A percentile compares a stretch with the other conserved stretches of the same genome.
Evolutionary conservation across 1,140 invertebrate species (phyloP).

Genomic region (Maniola jurtina): DNA sequence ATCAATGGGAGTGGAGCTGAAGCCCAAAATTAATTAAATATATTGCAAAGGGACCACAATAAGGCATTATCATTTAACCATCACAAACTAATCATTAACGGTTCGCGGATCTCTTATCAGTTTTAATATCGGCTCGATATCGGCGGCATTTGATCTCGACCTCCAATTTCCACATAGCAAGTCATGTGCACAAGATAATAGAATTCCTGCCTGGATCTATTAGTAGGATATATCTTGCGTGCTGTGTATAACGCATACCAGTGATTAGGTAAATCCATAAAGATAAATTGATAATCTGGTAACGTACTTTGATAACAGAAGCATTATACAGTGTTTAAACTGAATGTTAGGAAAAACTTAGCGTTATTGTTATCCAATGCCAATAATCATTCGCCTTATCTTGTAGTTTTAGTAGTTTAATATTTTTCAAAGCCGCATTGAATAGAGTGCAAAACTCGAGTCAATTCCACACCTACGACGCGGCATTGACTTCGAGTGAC

Average conservation of each 20-base stretch:
- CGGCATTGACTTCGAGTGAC: too few relatives aligned
- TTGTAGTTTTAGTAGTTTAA: too few relatives aligned
- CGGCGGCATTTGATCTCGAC: slow-evolving; percentile 18
- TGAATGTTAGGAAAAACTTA: too few relatives aligned
- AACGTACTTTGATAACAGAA: neutral
- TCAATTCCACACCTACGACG: too few relatives aligned
- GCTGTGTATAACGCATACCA: slow-evolving; percentile 5
- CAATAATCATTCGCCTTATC: too few relatives aligned
- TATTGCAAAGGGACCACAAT: neutral
- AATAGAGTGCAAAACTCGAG: too few relatives aligned
- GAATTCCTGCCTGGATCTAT: slow-evolving; percentile 16
- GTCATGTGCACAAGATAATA: slow-evolving; percentile 15
- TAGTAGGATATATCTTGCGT: neutral
- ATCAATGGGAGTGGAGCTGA: too few relatives aligned
- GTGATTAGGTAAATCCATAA: slow-evolving; percentile 1
- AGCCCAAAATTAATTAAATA: neutral
- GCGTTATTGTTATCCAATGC: too few relatives aligned
- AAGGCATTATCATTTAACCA: neutral
- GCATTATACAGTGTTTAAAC: too few relatives aligned
- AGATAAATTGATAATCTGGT: neutral
- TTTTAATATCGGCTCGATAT: slow-evolving; percentile 20
- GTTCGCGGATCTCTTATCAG: slow-evolving; percentile 7
- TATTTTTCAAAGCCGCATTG: too few relatives aligned
- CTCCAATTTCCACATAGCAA: slow-evolving; percentile 21
- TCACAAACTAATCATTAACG: slow-evolving; percentile 4